Evolutionary conservation across 2,113 vertebrate species (phyloP).

Genomic region (Connochaetes taurinus): DNA sequence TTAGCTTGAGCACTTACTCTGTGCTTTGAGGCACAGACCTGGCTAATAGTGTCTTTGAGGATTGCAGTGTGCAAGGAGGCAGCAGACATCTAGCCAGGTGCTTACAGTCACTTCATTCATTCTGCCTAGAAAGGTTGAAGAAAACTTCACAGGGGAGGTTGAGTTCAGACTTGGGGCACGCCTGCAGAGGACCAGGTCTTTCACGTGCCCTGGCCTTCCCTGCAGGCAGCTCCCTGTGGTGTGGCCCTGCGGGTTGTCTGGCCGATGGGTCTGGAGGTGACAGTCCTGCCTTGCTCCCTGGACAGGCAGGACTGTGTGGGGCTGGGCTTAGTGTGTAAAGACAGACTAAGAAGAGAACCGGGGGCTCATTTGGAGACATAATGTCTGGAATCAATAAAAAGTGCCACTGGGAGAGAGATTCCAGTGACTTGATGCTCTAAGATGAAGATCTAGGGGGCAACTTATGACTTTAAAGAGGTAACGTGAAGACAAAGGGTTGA

Average conservation of each 20-base stretch:
- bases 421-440: not conserved
- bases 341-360: not conserved
- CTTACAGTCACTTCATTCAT: not conserved
- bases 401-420: not conserved
- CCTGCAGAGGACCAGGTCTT: too few species aligned
- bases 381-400: not conserved
- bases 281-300: not conserved
- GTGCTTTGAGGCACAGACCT: not conserved
- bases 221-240: too few species aligned
- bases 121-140: not conserved
- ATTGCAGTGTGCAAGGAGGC: not conserved
- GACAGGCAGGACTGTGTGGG: not conserved
- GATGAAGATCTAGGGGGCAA: not conserved
- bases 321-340: not conserved
- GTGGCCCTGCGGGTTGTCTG: not conserved
- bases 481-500: not conserved
- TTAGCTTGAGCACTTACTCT: not conserved
- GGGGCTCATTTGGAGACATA: not conserved
- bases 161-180: not conserved
- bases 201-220: not conserved
- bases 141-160: not conserved
- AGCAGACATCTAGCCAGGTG: not conserved
- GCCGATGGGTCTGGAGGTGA: accelerated
- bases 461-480: not conserved
- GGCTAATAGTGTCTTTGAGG: not conserved